These are phyloP conservation scores for Piscicola geometra DNA, from an alignment of 2,888 invertebrate species.

Conservation along the genomic window DNA sequence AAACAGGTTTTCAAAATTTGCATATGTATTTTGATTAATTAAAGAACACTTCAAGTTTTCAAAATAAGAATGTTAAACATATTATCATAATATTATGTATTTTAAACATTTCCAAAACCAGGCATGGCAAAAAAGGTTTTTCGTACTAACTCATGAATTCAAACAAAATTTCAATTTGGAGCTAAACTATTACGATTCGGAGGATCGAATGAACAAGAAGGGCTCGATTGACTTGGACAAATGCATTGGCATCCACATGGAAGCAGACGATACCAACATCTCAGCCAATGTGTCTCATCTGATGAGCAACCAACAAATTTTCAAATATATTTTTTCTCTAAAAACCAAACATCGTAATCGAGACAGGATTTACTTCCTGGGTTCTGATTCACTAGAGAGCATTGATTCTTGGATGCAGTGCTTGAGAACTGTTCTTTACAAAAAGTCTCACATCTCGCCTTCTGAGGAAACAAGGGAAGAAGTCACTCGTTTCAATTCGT, in stretches of 20 bases:
- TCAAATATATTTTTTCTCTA: slow-evolving; percentile 1
- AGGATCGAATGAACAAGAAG: background rate
- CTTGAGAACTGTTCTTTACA: background rate
- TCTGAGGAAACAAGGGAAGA: background rate
- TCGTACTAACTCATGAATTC: slow-evolving; percentile 1
- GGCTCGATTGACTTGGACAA: slow-evolving; percentile 4
- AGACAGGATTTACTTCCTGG: slow-evolving; percentile 6
- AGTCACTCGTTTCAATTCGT: background rate
- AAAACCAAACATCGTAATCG: background rate
- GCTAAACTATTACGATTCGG: slow-evolving; percentile 3
- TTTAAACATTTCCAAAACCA: background rate
- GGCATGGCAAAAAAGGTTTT: slow-evolving; percentile 4
- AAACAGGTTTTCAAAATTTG: background rate
- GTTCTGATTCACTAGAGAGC: background rate
- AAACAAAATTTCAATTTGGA: background rate
- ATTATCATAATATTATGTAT: background rate
- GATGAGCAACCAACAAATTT: background rate
- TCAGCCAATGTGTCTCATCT: slow-evolving; percentile 3
- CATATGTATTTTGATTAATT: background rate
- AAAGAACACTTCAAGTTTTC: background rate
- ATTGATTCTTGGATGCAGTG: slow-evolving; percentile 1
- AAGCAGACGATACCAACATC: slow-evolving; percentile 7
- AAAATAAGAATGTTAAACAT: background rate
- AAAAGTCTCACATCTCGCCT: background rate
- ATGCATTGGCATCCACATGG: background rate